Conservation (phyloP, 2,797 vertebrate species). For the Siniperca undulata region DNA sequence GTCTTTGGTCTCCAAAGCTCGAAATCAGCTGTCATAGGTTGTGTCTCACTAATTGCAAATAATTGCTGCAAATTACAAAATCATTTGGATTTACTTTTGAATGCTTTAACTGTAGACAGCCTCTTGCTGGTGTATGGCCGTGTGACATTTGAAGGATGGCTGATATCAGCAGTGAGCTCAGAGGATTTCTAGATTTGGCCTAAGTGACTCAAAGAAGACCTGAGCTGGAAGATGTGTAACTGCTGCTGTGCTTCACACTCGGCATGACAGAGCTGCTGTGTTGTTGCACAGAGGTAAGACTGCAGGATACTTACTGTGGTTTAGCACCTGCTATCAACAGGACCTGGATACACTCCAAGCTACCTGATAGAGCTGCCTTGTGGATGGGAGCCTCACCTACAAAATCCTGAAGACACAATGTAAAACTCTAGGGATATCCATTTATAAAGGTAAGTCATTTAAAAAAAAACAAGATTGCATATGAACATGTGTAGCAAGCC, state of each 20-base stretch:
- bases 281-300: constrained; percentile 17
- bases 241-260: constrained; percentile 39
- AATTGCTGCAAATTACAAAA: background rate
- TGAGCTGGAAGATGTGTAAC: background rate
- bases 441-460: background rate
- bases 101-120: background rate
- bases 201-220: background rate
- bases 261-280: constrained; percentile 12
- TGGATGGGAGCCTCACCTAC: constrained; percentile 96
- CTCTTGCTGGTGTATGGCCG: background rate
- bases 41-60: no score
- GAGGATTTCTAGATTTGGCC: background rate
- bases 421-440: background rate
- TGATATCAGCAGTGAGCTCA: background rate
- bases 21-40: no score
- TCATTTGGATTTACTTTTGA: background rate
- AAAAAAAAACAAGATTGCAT: background rate
- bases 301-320: constrained; percentile 90
- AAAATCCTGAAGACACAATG: constrained; percentile 89
- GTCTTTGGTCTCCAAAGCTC: background rate
- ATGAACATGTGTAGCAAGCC: background rate
- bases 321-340: constrained; percentile 93
- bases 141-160: background rate
- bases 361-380: constrained; percentile 96
- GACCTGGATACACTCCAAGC: constrained; percentile 93